Evolutionary conservation across 2,797 vertebrate species (phyloP).

Genomic region (Euthynnus affinis): DNA sequence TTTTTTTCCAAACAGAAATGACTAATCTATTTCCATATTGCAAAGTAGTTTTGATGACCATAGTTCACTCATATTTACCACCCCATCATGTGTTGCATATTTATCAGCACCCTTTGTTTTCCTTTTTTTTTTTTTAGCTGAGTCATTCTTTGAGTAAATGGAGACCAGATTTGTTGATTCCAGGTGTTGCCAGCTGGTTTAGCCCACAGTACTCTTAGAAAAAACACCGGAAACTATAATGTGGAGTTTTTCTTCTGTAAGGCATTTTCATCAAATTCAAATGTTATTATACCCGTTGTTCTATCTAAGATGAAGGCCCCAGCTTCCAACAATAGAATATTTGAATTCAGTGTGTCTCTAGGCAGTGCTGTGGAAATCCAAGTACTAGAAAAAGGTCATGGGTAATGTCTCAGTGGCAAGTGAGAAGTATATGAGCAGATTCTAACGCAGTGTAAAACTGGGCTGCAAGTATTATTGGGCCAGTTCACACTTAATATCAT

Average conservation of each 20-base stretch:
- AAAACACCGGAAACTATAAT: not conserved
- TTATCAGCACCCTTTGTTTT: no score
- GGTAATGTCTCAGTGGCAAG: slow-evolving; percentile 21
- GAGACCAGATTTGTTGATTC: slow-evolving; percentile 3
- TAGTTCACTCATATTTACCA: no score
- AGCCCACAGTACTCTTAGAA: slow-evolving; percentile 4
- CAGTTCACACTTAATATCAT: not conserved
- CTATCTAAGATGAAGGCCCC: slow-evolving; percentile 9
- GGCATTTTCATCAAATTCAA: slow-evolving; percentile 9
- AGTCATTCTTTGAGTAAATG: not conserved
- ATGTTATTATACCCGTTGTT: slow-evolving; percentile 11
- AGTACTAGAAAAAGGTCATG: slow-evolving; percentile 24
- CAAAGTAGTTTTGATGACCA: no score
- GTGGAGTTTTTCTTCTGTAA: not conserved
- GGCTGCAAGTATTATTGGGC: not conserved
- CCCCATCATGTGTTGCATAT: no score
- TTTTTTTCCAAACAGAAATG: no score
- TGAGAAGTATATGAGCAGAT: slow-evolving; percentile 25
- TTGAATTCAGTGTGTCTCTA: slow-evolving; percentile 21
- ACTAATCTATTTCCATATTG: no score
- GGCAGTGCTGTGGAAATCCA: slow-evolving; percentile 11
- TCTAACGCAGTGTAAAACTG: slow-evolving; percentile 7
- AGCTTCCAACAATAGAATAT: slow-evolving; percentile 12
- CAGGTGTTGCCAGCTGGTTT: slow-evolving; percentile 9
- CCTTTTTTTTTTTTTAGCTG: not conserved